Percentiles rank a stretch among this genome's conserved stretches.
phyloP scores from a whole-genome alignment of 2,113 vertebrate species.

The Hystrix brachyura region DNA sequence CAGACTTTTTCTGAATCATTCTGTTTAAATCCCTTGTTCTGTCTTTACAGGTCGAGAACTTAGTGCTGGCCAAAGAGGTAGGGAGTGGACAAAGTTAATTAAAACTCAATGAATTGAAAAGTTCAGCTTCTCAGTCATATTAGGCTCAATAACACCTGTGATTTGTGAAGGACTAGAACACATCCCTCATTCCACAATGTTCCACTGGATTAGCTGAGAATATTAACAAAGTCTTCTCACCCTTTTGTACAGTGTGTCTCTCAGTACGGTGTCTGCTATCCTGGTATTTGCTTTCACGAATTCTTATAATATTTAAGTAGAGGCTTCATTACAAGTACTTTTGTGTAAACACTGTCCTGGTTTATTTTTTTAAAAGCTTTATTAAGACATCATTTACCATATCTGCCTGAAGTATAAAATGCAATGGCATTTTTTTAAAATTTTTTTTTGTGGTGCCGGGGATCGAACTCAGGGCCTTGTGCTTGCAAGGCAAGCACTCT shows the following conservation, averaged over 20 bases:
- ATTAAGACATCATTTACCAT: not conserved
- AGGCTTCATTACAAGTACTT: not conserved
- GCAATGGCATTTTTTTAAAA: too few relatives aligned
- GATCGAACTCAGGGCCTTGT: too few relatives aligned
- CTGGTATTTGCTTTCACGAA: not conserved
- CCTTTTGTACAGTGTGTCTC: not conserved
- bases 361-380: not conserved
- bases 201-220: not conserved
- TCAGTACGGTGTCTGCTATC: too few relatives aligned
- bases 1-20: not conserved
- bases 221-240: not conserved
- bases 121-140: too few relatives aligned
- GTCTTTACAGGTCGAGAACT: not conserved
- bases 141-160: too few relatives aligned
- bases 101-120: not conserved
- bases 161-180: accelerated
- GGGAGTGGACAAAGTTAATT: not conserved
- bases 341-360: not conserved
- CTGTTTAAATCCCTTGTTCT: not conserved
- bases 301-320: not conserved
- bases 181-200: not conserved
- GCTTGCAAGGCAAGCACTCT: too few relatives aligned
- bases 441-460: too few relatives aligned
- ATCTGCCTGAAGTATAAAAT: not conserved
- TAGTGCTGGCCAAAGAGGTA: not conserved